Conservation (phyloP, 2,888 invertebrate species). For the Craniophora ligustri region DNA sequence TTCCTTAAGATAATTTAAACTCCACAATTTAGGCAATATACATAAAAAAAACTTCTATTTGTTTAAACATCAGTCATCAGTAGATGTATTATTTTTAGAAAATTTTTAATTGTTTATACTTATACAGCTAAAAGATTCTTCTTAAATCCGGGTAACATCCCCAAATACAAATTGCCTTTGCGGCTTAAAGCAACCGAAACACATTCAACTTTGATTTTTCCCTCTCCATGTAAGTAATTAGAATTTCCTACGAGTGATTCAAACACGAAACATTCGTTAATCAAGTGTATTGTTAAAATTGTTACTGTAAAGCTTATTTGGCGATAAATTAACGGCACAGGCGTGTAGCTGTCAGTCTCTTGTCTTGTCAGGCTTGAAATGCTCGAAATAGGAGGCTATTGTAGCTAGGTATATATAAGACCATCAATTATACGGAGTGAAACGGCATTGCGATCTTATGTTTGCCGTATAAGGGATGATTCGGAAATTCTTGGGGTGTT, state of each 20-base stretch:
- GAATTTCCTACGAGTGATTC: conserved; percentile 11
- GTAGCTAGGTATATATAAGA: conserved; percentile 25
- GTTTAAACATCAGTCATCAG: no score
- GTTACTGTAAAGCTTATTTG: conserved; percentile 45
- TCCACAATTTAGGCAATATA: no score
- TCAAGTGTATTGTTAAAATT: conserved; percentile 50
- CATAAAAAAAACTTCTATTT: no score
- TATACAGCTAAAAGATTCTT: no score
- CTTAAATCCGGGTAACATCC: no score
- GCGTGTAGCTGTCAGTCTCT: conserved; percentile 52
- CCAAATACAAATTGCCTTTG: conserved; percentile 23
- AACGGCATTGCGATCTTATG: conserved; percentile 24
- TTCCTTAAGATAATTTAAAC: no score
- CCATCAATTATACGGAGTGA: conserved; percentile 46
- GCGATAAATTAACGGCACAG: conserved; percentile 50
- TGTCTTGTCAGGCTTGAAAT: conserved; percentile 53
- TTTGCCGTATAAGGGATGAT: conserved; percentile 13
- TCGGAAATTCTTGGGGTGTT: conserved; percentile 9
- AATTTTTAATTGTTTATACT: no score
- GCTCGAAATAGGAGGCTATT: conserved; percentile 48
- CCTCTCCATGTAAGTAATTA: neutral
- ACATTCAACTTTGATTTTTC: neutral
- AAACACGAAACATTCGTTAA: conserved; percentile 37
- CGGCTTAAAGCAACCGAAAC: conserved; percentile 2
- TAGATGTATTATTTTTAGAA: no score